Percentiles rank a stretch among this genome's conserved stretches.
phyloP scores from a whole-genome alignment of 2,113 vertebrate genomes.

The Puffinus mauretanicus region DNA sequence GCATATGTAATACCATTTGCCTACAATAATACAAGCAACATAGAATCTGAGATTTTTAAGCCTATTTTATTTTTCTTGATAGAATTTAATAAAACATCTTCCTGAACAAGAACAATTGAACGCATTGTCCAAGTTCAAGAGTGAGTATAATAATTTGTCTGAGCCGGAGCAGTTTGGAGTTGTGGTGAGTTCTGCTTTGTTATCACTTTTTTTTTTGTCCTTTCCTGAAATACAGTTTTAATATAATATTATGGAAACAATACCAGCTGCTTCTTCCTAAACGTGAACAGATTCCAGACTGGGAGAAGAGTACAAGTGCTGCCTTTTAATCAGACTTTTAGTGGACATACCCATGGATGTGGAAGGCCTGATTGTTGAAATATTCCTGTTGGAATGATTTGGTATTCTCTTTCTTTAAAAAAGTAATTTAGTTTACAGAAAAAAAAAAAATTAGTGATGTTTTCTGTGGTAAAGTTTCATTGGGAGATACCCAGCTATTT shows the following conservation, averaged over 20 bases:
- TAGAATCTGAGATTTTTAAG: neutral
- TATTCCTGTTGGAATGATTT: neutral
- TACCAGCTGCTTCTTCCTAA: neutral
- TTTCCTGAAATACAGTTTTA: neutral
- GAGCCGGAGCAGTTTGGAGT: slow-evolving; percentile 96
- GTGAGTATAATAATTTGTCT: slow-evolving; percentile 84
- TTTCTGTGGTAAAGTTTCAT: neutral
- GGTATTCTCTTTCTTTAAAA: neutral
- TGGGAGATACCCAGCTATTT: neutral
- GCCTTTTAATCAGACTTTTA: neutral
- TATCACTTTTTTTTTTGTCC: neutral
- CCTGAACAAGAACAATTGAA: slow-evolving; percentile 91
- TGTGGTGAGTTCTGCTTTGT: slow-evolving; percentile 82
- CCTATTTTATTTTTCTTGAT: neutral
- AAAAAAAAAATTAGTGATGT: neutral
- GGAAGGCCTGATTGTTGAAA: neutral
- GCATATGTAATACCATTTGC: neutral
- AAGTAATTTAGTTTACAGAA: neutral
- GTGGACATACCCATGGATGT: neutral
- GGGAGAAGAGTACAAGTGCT: slow-evolving; percentile 12
- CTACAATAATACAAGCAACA: neutral
- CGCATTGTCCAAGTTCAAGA: slow-evolving; percentile 84
- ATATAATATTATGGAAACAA: neutral
- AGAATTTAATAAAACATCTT: slow-evolving; percentile 89
- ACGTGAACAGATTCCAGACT: neutral